Evolutionary conservation across 2,888 invertebrate genomes (phyloP).

Genomic region (Melanostoma scalare): DNA sequence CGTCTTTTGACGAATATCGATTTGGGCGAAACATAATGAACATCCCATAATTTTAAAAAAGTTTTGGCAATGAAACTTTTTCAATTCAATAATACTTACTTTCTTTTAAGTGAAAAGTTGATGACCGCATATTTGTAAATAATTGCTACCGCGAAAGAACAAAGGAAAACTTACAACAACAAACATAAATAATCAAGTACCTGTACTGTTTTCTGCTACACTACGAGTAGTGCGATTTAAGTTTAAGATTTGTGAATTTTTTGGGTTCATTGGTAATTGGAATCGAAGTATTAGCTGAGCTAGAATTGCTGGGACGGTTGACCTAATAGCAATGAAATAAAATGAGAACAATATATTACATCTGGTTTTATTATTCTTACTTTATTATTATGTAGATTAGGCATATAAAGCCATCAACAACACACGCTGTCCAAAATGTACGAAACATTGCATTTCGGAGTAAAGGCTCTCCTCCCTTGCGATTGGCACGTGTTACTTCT

Average conservation of each 20-base stretch:
- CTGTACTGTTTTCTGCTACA: too few species aligned
- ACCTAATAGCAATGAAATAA: slow-evolving; percentile 75
- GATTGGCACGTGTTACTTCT: slow-evolving; percentile 84
- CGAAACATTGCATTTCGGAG: slow-evolving; percentile 86
- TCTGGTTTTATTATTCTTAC: slow-evolving; percentile 74
- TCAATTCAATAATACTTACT: too few species aligned
- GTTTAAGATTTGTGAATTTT: too few species aligned
- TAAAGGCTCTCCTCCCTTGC: slow-evolving; percentile 84
- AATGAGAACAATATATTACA: slow-evolving; percentile 6
- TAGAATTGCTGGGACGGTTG: slow-evolving; percentile 80
- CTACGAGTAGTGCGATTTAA: slow-evolving; percentile 15
- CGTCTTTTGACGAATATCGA: too few species aligned
- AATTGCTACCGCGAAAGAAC: too few species aligned
- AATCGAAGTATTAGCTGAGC: slow-evolving; percentile 81
- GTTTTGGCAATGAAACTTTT: too few species aligned
- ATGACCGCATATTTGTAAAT: too few species aligned
- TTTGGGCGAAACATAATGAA: too few species aligned
- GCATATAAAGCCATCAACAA: slow-evolving; percentile 86
- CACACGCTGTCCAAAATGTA: slow-evolving; percentile 87
- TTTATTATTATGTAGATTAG: slow-evolving; percentile 81
- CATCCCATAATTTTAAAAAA: too few species aligned
- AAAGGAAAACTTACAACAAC: too few species aligned
- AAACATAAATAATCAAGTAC: too few species aligned
- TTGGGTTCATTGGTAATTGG: slow-evolving; percentile 74
- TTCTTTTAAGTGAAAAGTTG: too few species aligned